Evolutionary conservation across 2,113 vertebrate species (phyloP).

Genomic region (Setophaga petechia): DNA sequence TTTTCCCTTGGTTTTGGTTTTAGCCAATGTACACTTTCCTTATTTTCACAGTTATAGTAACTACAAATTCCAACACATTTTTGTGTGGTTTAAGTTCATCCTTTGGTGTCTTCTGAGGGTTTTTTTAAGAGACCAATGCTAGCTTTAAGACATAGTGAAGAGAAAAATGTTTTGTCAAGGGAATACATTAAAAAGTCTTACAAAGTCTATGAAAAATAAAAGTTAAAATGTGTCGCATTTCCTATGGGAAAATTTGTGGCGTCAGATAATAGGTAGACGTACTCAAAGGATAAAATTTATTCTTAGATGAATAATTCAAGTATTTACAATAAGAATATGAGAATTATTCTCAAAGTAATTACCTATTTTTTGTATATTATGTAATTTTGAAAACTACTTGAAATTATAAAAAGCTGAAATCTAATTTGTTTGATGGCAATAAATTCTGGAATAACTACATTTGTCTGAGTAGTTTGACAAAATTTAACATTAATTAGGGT

Average conservation of each 20-base stretch:
- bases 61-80: background rate
- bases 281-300: background rate
- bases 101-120: background rate
- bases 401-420: background rate
- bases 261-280: background rate
- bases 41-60: background rate
- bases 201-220: background rate
- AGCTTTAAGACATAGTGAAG: background rate
- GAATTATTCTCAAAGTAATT: background rate
- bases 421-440: background rate
- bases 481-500: background rate
- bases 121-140: background rate
- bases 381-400: background rate
- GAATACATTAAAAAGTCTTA: background rate
- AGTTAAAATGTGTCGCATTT: background rate
- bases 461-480: background rate
- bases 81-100: background rate
- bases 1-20: background rate
- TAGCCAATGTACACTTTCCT: background rate
- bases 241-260: background rate
- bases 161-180: background rate
- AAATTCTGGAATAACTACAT: background rate
- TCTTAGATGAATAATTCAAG: background rate
- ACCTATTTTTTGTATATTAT: background rate
- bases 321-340: background rate